Percentiles rank a stretch among this genome's conserved stretches.
These are phyloP conservation scores for Polyergus mexicanus DNA, from an alignment of 1,140 invertebrate genomes.

Conservation along the genomic window DNA sequence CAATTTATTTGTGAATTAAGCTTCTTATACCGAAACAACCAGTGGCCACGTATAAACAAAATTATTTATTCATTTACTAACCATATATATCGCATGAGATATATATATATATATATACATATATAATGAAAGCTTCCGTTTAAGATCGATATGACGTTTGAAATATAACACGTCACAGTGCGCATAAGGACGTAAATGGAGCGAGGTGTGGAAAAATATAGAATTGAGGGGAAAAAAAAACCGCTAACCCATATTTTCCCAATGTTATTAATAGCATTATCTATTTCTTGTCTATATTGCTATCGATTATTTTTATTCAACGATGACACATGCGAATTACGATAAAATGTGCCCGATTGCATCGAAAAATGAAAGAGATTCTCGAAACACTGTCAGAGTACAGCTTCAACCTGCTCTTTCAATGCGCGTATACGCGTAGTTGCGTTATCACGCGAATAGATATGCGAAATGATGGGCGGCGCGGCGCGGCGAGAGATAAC, in stretches of 20 bases:
- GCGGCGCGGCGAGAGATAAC: conserved; percentile 43
- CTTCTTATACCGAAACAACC: background rate
- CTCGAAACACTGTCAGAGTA: background rate
- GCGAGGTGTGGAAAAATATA: conserved; percentile 38
- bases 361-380: conserved; percentile 4
- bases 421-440: background rate
- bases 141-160: conserved; percentile 46
- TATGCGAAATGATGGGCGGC: conserved; percentile 45
- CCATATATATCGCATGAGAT: background rate
- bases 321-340: background rate
- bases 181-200: conserved; percentile 14
- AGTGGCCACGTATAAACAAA: background rate
- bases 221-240: conserved; percentile 18
- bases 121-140: background rate
- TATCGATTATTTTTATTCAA: conserved; percentile 1
- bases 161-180: conserved; percentile 25
- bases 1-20: conserved; percentile 47
- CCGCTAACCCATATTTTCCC: conserved; percentile 21
- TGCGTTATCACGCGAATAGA: conserved; percentile 45
- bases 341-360: background rate
- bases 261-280: conserved; percentile 10
- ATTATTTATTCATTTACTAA: conserved; percentile 26
- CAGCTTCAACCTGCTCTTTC: conserved; percentile 13
- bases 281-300: conserved; percentile 18
- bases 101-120: background rate